Percentiles rank a stretch among this genome's conserved stretches.
Evolutionary conservation across 2,113 vertebrate species (phyloP).

Genomic region (Brachirus orientalis): DNA sequence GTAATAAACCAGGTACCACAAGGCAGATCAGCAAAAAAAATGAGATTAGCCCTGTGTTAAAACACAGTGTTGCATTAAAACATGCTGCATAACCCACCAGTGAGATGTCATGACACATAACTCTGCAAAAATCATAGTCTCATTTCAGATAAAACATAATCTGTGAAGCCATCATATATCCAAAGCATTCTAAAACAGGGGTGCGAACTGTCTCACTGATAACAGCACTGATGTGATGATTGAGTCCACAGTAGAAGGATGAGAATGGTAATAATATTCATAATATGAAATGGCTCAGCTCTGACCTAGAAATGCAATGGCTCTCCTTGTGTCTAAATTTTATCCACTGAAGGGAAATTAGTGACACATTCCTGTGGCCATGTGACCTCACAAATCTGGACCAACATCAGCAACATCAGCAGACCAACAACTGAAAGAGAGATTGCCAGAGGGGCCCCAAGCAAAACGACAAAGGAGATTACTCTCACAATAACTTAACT

Average conservation of each 20-base stretch:
- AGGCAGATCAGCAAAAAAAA: no score
- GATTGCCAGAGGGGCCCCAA: slow-evolving; percentile 42
- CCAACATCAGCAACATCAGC: slow-evolving; percentile 49
- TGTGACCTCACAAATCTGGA: slow-evolving; percentile 61
- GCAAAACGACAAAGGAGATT: slow-evolving; percentile 47
- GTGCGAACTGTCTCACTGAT: slow-evolving; percentile 8
- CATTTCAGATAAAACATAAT: slow-evolving; percentile 2
- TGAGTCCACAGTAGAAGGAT: no score
- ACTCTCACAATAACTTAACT: slow-evolving; percentile 33
- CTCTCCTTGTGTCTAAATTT: slow-evolving; percentile 10
- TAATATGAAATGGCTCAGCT: background rate
- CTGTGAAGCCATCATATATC: slow-evolving; percentile 5
- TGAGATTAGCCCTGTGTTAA: no score
- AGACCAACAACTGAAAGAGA: slow-evolving; percentile 31
- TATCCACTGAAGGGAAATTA: slow-evolving; percentile 3
- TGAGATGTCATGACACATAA: slow-evolving; percentile 1
- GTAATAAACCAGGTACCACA: no score
- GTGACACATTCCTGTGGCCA: slow-evolving; percentile 52
- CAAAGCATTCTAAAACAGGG: slow-evolving; percentile 7
- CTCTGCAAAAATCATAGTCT: slow-evolving; percentile 1
- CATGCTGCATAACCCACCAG: slow-evolving; percentile 8
- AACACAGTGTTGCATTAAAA: slow-evolving; percentile 3
- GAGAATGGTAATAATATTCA: background rate
- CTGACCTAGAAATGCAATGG: background rate
- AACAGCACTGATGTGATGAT: background rate